Evolutionary conservation across 2,113 vertebrate genomes (phyloP).

Genomic region (Takifugu flavidus): DNA sequence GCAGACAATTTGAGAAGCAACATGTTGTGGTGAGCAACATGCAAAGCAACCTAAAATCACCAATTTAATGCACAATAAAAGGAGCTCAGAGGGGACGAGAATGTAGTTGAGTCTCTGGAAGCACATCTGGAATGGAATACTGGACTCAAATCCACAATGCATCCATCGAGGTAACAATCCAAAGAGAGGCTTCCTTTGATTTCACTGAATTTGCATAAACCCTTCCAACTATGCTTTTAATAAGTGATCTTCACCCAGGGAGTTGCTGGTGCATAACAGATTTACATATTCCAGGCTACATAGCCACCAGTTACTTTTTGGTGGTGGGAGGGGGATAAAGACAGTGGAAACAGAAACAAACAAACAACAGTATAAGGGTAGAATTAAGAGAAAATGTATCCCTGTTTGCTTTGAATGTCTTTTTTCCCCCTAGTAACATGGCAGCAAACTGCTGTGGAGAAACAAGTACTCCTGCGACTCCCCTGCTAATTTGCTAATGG

Average conservation of each 20-base stretch:
- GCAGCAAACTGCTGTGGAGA: conserved; percentile 51
- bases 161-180: conserved; percentile 64
- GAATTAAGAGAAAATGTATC: conserved; percentile 14
- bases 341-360: conserved; percentile 17
- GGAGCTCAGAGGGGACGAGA: conserved; percentile 28
- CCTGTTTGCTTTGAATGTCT: conserved; percentile 61
- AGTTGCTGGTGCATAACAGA: conserved; percentile 67
- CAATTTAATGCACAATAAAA: conserved; percentile 33
- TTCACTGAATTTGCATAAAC: conserved; percentile 73
- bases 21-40: not conserved
- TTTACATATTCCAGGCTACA: conserved; percentile 74
- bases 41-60: conserved; percentile 37
- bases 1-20: conserved; percentile 47
- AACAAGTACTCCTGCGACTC: conserved; percentile 40
- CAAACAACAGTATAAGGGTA: conserved; percentile 22
- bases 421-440: conserved; percentile 39
- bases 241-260: conserved; percentile 76
- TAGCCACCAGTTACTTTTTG: conserved; percentile 56
- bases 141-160: conserved; percentile 54
- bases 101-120: conserved; percentile 32
- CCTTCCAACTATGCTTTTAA: conserved; percentile 77
- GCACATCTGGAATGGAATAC: conserved; percentile 48
- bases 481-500: conserved; percentile 60
- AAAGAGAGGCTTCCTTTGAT: conserved; percentile 70
- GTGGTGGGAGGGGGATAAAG: not conserved